Evolutionary conservation across 2,113 vertebrate genomes (phyloP), one percentile per base, ranked within the genome.

Genomic region (Agelaius phoeniceus): DNA sequence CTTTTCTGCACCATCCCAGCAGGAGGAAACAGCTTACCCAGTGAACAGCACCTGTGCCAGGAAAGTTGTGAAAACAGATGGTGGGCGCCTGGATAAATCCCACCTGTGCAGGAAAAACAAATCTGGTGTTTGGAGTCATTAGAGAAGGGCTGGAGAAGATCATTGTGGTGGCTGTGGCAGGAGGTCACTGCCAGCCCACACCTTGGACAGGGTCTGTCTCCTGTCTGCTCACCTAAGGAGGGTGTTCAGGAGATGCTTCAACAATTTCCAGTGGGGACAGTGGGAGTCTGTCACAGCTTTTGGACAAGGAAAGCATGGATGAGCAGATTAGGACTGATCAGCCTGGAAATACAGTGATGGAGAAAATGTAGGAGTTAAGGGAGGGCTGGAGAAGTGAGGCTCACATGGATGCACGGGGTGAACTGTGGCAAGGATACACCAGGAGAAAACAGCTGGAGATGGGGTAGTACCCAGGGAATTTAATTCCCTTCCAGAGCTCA

Each of bases 401-500:
- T 73, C 46, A 44, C 26, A n/a, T 35, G 55, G 73, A 66, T 2
- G 1, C 24, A 39, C 0, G 5, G 55, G 30, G n/a, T 48, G 46
- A 81, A 23, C 46, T 5, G 0, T 44, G 16, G 9, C 74, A 27
- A 39, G 13, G 28, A 26, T 21, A 30, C 11, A 10, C 17, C 44
- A 37, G 44, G 17, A 48, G 65, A 57, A 81, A 90, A 30, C 10
- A 54, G 17, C 26, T 46, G 30, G 61, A 78, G 41, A 48, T 10
- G 11, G 21, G 24, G 41, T 11, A 71, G 18, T 13, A 14, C 51
- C 26, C 10, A 48, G 66, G 63, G 12, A 74, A 67, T 89, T 79
- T 65, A 78, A 79, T 93, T 93, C 65, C 15, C 49, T 87, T 84
- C 74, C 15, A 6, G 77, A 87, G 74, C 58, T 93, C 57, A 74